These are phyloP conservation scores for Cotesia vestalis DNA, from an alignment of 1,140 invertebrate genomes.

Conservation along the genomic window DNA sequence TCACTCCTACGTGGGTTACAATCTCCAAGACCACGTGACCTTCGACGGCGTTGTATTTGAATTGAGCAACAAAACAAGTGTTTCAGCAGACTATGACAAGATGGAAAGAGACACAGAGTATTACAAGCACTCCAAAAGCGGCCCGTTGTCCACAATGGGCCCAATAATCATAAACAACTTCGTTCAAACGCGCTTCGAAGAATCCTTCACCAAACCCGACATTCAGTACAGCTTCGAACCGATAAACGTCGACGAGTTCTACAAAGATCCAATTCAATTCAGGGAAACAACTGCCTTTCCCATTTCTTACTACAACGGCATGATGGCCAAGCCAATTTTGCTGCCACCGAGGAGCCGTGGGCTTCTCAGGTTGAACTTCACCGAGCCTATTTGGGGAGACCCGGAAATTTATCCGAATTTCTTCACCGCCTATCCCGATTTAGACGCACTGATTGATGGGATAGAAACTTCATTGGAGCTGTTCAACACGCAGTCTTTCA, in stretches of 20 bases:
- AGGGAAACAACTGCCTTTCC: slow-evolving; percentile 46
- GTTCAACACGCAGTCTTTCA: slow-evolving; percentile 45
- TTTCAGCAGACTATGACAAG: slow-evolving; percentile 39
- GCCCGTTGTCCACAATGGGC: slow-evolving; percentile 58
- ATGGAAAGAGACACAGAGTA: slow-evolving; percentile 60
- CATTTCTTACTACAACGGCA: slow-evolving; percentile 57
- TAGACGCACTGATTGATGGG: slow-evolving; percentile 59
- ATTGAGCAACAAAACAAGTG: slow-evolving; percentile 50
- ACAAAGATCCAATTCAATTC: slow-evolving; percentile 54
- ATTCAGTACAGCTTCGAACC: slow-evolving; percentile 74
- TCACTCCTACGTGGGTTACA: slow-evolving; percentile 75
- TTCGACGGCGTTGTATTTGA: slow-evolving; percentile 71
- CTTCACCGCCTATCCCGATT: slow-evolving; percentile 62
- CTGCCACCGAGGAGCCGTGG: slow-evolving; percentile 69
- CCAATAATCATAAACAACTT: slow-evolving; percentile 53
- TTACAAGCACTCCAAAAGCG: slow-evolving; percentile 56
- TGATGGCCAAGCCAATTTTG: slow-evolving; percentile 59
- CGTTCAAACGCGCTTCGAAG: slow-evolving; percentile 51
- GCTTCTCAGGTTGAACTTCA: slow-evolving; percentile 61
- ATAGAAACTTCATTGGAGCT: slow-evolving; percentile 54
- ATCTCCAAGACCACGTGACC: slow-evolving; percentile 78
- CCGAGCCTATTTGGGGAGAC: slow-evolving; percentile 68
- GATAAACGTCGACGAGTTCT: slow-evolving; percentile 50
- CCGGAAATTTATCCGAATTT: slow-evolving; percentile 73
- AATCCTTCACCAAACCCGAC: slow-evolving; percentile 65